Percentiles rank a stretch among this genome's conserved stretches.
Conservation (phyloP, 2,888 invertebrate genomes). For the Agrochola lota region DNA sequence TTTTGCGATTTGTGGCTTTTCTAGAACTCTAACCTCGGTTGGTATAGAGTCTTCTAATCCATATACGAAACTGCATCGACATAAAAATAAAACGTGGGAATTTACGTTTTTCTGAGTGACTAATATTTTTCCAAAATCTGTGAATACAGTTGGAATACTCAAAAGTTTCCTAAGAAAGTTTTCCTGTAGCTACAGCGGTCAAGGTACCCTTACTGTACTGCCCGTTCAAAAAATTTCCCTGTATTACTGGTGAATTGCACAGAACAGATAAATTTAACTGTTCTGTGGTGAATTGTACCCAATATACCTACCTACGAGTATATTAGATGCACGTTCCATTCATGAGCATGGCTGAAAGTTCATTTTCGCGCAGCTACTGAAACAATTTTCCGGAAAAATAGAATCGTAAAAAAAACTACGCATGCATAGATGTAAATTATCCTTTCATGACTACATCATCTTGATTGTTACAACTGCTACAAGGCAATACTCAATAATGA, state of each 20-base stretch:
- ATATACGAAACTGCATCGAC: neutral
- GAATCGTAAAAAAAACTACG: neutral
- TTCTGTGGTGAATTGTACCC: too few species aligned
- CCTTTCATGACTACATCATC: neutral
- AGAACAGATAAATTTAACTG: too few species aligned
- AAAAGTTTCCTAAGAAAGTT: neutral
- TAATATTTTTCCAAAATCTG: neutral
- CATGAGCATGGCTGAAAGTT: neutral
- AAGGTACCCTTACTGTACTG: neutral
- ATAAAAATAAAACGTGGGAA: neutral
- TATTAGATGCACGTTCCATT: neutral
- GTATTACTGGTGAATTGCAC: too few species aligned
- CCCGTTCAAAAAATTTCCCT: too few species aligned
- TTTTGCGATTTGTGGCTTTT: neutral
- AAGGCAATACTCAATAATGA: neutral
- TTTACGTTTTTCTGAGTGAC: neutral
- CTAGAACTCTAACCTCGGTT: neutral
- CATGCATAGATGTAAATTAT: neutral
- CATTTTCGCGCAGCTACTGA: neutral
- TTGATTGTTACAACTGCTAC: conserved; percentile 15
- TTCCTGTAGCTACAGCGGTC: neutral
- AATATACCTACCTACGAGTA: too few species aligned
- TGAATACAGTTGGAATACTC: neutral
- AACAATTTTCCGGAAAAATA: neutral
- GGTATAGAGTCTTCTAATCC: neutral